phyloP scores from a whole-genome alignment of 2,888 invertebrate species.

The Lysandra bellargus region DNA sequence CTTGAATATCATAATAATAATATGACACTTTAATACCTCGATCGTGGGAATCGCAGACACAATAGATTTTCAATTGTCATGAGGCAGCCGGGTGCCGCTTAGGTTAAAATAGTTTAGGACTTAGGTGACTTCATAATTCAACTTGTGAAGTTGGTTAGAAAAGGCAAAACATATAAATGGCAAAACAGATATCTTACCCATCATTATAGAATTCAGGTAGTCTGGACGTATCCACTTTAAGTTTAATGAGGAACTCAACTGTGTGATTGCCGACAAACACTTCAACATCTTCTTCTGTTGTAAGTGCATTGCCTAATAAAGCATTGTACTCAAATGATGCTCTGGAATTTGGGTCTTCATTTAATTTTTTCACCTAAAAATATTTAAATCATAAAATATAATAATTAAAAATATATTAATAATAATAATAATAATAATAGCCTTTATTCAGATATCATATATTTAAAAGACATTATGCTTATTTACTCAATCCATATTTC shows the following conservation, averaged over 20 bases:
- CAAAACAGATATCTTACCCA: conserved; percentile 54
- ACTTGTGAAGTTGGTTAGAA: conserved; percentile 34
- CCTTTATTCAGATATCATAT: too few relatives aligned
- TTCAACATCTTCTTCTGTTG: conserved; percentile 82
- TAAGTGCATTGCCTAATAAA: conserved; percentile 77
- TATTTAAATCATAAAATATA: neutral
- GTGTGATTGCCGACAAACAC: conserved; percentile 81
- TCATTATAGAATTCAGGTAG: conserved; percentile 80
- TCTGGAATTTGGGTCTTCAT: conserved; percentile 77
- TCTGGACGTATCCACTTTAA: conserved; percentile 82
- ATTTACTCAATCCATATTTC: too few relatives aligned
- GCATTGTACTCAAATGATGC: conserved; percentile 83
- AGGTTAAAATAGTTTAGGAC: too few relatives aligned
- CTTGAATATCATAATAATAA: too few relatives aligned
- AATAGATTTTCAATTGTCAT: too few relatives aligned
- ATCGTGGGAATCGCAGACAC: too few relatives aligned
- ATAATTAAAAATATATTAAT: too few relatives aligned
- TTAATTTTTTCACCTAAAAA: conserved; percentile 65
- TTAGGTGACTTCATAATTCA: neutral
- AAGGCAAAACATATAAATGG: neutral
- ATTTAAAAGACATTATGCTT: too few relatives aligned
- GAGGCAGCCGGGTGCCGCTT: too few relatives aligned
- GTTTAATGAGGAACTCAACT: conserved; percentile 83
- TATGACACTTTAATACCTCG: too few relatives aligned
- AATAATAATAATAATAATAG: too few relatives aligned